Evolutionary conservation across 2,113 vertebrate species (phyloP).

Genomic region (Cyanoliseus patagonus): DNA sequence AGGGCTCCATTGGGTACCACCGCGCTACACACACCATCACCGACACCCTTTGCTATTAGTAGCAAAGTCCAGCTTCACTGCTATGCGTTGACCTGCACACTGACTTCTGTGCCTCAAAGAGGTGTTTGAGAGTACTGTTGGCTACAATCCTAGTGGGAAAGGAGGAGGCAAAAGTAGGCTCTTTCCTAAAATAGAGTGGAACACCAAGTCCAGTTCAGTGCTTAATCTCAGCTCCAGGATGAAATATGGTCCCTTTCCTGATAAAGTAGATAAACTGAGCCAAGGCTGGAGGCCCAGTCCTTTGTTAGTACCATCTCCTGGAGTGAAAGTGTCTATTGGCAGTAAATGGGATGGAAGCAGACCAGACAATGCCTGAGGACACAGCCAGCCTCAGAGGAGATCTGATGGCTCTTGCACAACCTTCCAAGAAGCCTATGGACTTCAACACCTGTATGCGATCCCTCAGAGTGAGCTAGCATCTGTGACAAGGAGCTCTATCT

Average conservation of each 20-base stretch:
- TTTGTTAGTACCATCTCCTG: slow-evolving; percentile 20
- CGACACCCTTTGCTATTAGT: fast-evolving
- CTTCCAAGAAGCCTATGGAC: not conserved
- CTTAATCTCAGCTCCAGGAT: not conserved
- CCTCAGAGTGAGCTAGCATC: not conserved
- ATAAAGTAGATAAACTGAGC: not conserved
- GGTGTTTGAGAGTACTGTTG: not conserved
- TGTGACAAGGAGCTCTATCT: not conserved
- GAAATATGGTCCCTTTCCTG: slow-evolving; percentile 13
- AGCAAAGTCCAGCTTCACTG: not conserved
- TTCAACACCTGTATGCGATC: not conserved
- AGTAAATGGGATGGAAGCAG: slow-evolving; percentile 1
- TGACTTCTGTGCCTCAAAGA: not conserved
- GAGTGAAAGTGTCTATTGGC: slow-evolving; percentile 38
- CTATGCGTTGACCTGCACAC: fast-evolving
- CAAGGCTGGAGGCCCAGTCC: not conserved
- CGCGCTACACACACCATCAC: fast-evolving
- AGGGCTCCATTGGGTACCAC: fast-evolving
- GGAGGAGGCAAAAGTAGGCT: not conserved
- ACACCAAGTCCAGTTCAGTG: not conserved
- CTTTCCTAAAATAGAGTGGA: not conserved
- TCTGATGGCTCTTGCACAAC: not conserved
- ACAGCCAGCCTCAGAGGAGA: not conserved
- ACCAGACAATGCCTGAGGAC: not conserved
- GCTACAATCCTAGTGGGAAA: not conserved